Evolutionary conservation across 2,797 vertebrate genomes (phyloP), one percentile per base, ranked within the genome.

Genomic region (Eurystomus glaucurus): DNA sequence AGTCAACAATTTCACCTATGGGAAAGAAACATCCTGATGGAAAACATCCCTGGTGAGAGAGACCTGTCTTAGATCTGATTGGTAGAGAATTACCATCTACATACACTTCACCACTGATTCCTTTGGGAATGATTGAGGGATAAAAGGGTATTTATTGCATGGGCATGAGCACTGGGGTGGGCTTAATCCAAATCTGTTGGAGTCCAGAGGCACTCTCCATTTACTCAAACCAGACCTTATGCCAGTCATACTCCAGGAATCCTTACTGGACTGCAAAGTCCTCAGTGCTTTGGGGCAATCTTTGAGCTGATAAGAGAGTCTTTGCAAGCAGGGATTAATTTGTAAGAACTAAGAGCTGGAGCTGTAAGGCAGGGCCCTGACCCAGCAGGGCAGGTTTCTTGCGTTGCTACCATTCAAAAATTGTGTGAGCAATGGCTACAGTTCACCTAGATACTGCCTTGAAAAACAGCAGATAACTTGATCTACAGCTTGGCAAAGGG

Each of bases 81-180:
- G 50, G 25, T 1, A 25, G 35, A 91, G 60, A 25, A 6, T 29
- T 64, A 10, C 8, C 11, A 4, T 16, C 48, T 29, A 7, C 4
- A 1, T 17, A 21, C n/a, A 6, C 25, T 43, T 41, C 57, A 13
- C 11, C n/a, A 3, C 23, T 9, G 33, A 57, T 17, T 50, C 29
- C 33, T 58, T 58, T 52, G 54, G 50, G 82, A 89, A 76, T 5
- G 18, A 58, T 16, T 4, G 35, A 62, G 51, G 46, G 21, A 74
- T 58, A 37, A 77, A 92, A 70, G 15, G 17, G 6, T 10, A 12
- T 45, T 90, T 66, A 9, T 11, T 17, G 14, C 14, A 33, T 35
- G 25, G 74, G 25, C 18, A 13, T 4, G 20, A 85, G 50, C 13
- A 5, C 0, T 37, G 50, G 8, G 11, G 13, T 0, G 0, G 28